Conservation (phyloP, 2,888 invertebrate genomes). For the Apocheima hispidaria region DNA sequence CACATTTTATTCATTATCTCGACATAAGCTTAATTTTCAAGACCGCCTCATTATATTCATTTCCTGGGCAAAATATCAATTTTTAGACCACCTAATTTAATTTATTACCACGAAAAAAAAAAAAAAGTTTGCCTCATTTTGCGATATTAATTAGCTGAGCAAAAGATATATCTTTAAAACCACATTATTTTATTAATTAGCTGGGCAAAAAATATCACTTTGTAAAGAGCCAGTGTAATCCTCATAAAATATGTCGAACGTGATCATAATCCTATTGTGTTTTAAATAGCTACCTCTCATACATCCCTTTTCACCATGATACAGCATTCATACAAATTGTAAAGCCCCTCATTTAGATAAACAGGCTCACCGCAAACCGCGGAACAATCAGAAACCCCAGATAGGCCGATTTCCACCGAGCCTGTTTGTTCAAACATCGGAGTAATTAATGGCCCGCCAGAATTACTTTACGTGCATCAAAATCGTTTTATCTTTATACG, state of each 20-base stretch:
- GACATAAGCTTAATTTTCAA: too few relatives aligned
- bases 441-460: conserved; percentile 8
- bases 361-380: conserved; percentile 20
- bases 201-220: background rate
- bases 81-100: too few relatives aligned
- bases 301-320: conserved; percentile 3
- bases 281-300: conserved; percentile 5
- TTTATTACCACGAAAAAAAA: too few relatives aligned
- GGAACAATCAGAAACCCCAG: conserved; percentile 25
- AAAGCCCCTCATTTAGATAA: conserved; percentile 22
- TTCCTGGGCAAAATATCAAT: too few relatives aligned
- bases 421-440: conserved; percentile 11
- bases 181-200: background rate
- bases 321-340: conserved; percentile 13
- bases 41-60: too few relatives aligned
- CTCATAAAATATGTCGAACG: background rate
- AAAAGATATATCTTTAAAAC: too few relatives aligned
- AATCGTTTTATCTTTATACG: too few relatives aligned
- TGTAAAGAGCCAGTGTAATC: background rate
- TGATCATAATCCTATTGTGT: background rate
- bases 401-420: conserved; percentile 11
- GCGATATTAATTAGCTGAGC: too few relatives aligned
- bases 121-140: too few relatives aligned
- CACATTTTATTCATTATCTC: too few relatives aligned
- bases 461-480: background rate